Base-by-base conservation (phyloP, 1,140 invertebrate genomes). In the Pseudomyrmex sp. region DNA sequence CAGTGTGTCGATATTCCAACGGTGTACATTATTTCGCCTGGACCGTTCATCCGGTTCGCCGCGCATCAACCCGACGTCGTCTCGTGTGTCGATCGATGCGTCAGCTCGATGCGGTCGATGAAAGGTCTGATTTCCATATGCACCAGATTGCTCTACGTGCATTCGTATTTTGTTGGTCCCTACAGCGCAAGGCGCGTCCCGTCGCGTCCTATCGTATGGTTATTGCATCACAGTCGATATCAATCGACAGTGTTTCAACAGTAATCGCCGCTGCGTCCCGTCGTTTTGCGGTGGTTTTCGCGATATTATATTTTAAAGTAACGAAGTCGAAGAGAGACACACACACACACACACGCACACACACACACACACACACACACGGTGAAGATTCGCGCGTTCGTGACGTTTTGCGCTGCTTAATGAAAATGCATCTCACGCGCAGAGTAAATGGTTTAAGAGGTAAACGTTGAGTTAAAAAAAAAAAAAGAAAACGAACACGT, bases 121-220 rank as follows among this genome's bases (percentile, higher is more conserved):
- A 88, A 88, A 88, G 86, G 61, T 88, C 77, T 77, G 79, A 88
- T 88, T 88, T 88, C 87, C 87, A 88, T 88, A 85, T 58, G 83
- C 65, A 18, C 62, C 72, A 23, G 50, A 50, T 26, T 48, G 12
- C 74, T 23, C 23, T 58, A 66, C 59, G 63, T 74, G 73, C 82
- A 88, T 82, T 88, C 72, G 65, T 79, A 88, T 79, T 63, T 48
- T 75, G 70, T 56, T 46, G 54, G 58, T 18, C 66, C 15, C 69
- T 56, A 12, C 70, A 35, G 54, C 35, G 75, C 76, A 80, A 80
- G 66, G 76, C 63, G 75, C 76, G 35, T 20, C 52, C 48, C 46
- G 54, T 77, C 23, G 76, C 52, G 35, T 12, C 52, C 54, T 59
- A 66, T 76, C 61, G 74, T 62, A 54, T 44, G 76, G 54, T 80